Base-by-base conservation (phyloP, 1,140 invertebrate species). In the Meloidogyne chitwoodi region DNA sequence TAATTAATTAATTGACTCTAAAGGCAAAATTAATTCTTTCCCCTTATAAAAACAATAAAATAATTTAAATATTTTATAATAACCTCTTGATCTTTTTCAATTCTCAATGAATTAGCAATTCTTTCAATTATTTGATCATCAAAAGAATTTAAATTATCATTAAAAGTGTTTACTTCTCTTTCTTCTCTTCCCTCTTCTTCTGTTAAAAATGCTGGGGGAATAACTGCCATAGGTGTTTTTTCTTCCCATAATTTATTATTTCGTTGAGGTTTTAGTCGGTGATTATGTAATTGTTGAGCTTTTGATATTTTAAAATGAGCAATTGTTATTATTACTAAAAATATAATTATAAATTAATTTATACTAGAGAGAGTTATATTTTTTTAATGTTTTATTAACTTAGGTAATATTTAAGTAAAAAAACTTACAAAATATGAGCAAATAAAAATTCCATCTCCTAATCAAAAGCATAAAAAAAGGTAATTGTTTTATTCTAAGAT, bases 41-140 rank as follows among this genome's bases (percentile, higher is more conserved):
- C 5, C 19, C 12, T 19, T n/a, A 19, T 26, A 19, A 19, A 26
- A 38, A 38, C 34, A 38, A 38, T 38, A 38, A 38, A 38, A 38
- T 38, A 38, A 38, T 38, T 38, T n/a, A n/a, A n/a, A n/a, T n/a
- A n/a, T n/a, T n/a, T n/a, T n/a, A n/a, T n/a, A 44, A 22, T 34
- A 44, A 73, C 70, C 56, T 73, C 56, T 24, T 61, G 70, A 64
- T 73, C 70, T 22, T 73, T 73, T 73, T 73, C 70, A 61, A 73
- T 73, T 61, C 70, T 61, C n/a, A 73, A 62, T 11, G 70, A 26
- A 10, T 29, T 27, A 26, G 70, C 56, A 29, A 73, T 63, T 19
- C 56, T 64, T n/a, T 73, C 70, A 29, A 73, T 56, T 56, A 19
- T 6, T n/a, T 56, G 48, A 56, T 56, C n/a, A 56, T 56, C 48